Percentiles rank a stretch among this genome's conserved stretches.
Evolutionary conservation across 2,113 vertebrate genomes (phyloP).

Genomic region (Aptenodytes forsteri): DNA sequence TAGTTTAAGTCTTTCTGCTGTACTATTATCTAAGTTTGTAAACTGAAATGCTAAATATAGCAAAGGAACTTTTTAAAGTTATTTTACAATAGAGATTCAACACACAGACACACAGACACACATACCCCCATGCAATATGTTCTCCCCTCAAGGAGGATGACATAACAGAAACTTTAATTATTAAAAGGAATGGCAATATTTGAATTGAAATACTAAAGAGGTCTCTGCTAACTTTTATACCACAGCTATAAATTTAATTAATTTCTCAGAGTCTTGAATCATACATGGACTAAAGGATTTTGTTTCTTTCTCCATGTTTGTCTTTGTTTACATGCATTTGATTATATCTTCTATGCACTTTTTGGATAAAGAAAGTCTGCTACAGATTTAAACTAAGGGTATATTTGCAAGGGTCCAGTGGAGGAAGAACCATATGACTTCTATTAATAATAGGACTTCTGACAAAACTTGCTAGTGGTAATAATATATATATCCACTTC

Average conservation of each 20-base stretch:
- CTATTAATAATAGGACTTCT: not conserved
- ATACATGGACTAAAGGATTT: not conserved
- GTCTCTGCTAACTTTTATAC: not conserved
- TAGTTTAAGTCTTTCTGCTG: not conserved
- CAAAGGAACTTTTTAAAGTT: not conserved
- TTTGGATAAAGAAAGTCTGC: not conserved
- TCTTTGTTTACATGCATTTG: not conserved
- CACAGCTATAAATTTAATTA: not conserved
- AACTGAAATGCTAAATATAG: not conserved
- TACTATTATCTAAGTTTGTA: not conserved
- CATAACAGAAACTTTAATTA: not conserved
- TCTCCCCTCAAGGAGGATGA: not conserved
- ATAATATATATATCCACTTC: not conserved
- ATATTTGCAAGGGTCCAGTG: not conserved
- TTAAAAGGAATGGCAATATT: not conserved
- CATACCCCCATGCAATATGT: not conserved
- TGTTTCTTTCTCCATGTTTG: not conserved
- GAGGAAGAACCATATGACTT: not conserved
- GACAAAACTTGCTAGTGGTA: not conserved
- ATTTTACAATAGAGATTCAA: not conserved
- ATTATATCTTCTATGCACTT: not conserved
- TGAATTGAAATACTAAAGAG: not conserved
- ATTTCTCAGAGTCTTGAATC: not conserved
- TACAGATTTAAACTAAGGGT: not conserved
- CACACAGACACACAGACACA: not conserved